These are phyloP conservation scores for Spodoptera litura DNA, from an alignment of 1,140 invertebrate species.

Conservation along the genomic window DNA sequence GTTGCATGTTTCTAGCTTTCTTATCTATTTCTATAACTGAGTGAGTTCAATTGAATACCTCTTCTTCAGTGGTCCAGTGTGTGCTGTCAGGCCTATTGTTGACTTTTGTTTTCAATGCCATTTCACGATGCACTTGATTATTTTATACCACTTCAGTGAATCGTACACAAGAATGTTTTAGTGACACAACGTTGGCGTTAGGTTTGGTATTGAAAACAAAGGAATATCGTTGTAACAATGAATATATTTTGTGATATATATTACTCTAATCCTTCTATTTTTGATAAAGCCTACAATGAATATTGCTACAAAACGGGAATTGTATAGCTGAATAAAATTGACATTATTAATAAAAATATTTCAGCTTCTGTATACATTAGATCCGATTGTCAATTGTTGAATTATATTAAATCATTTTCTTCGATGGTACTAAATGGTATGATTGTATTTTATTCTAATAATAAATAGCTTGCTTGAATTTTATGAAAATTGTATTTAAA, in stretches of 20 bases:
- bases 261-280: constrained; percentile 85
- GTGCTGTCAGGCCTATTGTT: constrained; percentile 76
- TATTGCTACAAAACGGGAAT: constrained; percentile 80
- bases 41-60: constrained; percentile 81
- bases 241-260: constrained; percentile 86
- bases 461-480: constrained; percentile 33
- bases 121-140: constrained; percentile 37
- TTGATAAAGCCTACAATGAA: constrained; percentile 83
- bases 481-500: constrained; percentile 3
- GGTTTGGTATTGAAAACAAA: constrained; percentile 79
- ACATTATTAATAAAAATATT: constrained; percentile 53
- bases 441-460: constrained; percentile 28
- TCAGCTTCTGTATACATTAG: constrained; percentile 57
- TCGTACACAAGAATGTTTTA: constrained; percentile 29
- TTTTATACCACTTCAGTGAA: constrained; percentile 28
- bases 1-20: constrained; percentile 49
- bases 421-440: constrained; percentile 40
- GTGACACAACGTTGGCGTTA: constrained; percentile 25
- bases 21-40: constrained; percentile 49
- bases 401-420: constrained; percentile 44
- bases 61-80: constrained; percentile 82
- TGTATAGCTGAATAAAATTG: constrained; percentile 74
- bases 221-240: constrained; percentile 77
- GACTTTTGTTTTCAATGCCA: constrained; percentile 80
- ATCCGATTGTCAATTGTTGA: constrained; percentile 69